Evolutionary conservation across 2,113 vertebrate species (phyloP), one percentile per base, ranked within the genome.

Genomic region (Elaphurus davidianus): DNA sequence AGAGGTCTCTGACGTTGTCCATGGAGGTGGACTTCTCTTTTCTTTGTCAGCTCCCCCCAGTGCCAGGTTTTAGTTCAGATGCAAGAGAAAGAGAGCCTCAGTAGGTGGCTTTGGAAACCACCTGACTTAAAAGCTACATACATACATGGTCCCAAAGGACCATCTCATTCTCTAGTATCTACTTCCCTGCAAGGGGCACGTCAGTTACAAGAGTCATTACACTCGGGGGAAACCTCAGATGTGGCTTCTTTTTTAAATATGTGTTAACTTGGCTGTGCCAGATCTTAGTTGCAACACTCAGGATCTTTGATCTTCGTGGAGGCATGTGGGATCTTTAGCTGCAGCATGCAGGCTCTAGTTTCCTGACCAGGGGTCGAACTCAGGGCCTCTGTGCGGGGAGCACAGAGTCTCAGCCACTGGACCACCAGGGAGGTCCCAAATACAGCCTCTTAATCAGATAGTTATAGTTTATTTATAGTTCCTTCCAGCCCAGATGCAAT

Each of bases 1-100:
- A 12, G 8, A 19, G 5, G 6, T 33, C 10, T 25, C 28, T 50
- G 52, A 3, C 1, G 1, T 2, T 0, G 16, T 36, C 52, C 36
- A 8, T 1, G 3, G 57, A 25, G 23, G 33, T 21, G 36, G 52
- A 87, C 45, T 1, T 59, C 43, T 36, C 15, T 50, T 60, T 21
- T 43, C 47, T 47, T 27, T 8, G 57, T 57, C 57, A 21, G 19
- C 47, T 3, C 15, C 4, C 23, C 28, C 2, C n/a, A 12, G n/a
- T 4, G 27, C n/a, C 54, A 47, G 10, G 6, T 16, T 76, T 50
- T 47, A 59, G 81, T 71, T 55, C 54, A 43, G 25, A 85, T 83
- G 21, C 60, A 67, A 6, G 52, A 57, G 54, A 27, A 40, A 5
- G 45, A 90, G 36, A 23, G 30, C 52, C 60, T n/a, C 21, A 7